Evolutionary conservation across 1,140 invertebrate genomes (phyloP).

Genomic region (Trichoplusia ni): DNA sequence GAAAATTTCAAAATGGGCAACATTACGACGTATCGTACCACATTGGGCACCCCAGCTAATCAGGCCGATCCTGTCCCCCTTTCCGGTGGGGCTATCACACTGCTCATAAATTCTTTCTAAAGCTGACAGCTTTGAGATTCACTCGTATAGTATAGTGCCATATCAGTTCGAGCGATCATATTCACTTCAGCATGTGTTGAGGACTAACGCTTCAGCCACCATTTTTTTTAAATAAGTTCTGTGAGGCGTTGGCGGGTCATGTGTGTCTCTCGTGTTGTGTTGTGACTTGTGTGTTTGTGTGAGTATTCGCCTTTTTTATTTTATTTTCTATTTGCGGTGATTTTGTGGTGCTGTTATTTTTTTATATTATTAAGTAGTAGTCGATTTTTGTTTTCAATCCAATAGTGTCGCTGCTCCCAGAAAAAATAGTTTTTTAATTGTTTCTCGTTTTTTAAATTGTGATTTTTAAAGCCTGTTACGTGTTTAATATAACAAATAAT

Average conservation of each 20-base stretch:
- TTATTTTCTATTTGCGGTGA: conserved; percentile 36
- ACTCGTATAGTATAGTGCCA: conserved; percentile 51
- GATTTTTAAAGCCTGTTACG: too few species aligned
- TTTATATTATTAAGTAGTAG: conserved; percentile 16
- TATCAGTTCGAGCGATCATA: conserved; percentile 45
- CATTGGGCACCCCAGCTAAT: conserved; percentile 2
- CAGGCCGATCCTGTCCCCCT: conserved; percentile 23
- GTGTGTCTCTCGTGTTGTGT: conserved; percentile 31
- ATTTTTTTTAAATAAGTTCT: conserved; percentile 49
- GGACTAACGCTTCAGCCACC: conserved; percentile 61
- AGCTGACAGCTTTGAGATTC: conserved; percentile 49
- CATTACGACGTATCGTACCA: too few species aligned
- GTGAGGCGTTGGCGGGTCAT: conserved; percentile 37
- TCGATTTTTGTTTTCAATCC: background rate
- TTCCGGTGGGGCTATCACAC: conserved; percentile 45
- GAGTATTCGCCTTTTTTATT: conserved; percentile 12
- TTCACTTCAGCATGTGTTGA: conserved; percentile 66
- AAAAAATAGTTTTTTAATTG: too few species aligned
- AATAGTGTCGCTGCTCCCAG: too few species aligned
- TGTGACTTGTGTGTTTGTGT: conserved; percentile 40
- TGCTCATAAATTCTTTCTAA: conserved; percentile 57
- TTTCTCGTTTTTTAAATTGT: too few species aligned
- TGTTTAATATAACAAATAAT: too few species aligned
- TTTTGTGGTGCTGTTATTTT: conserved; percentile 39
- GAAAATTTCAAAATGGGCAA: too few species aligned